These are phyloP conservation scores for Netelia inedita DNA, from an alignment of 2,888 invertebrate genomes.

Conservation along the genomic window DNA sequence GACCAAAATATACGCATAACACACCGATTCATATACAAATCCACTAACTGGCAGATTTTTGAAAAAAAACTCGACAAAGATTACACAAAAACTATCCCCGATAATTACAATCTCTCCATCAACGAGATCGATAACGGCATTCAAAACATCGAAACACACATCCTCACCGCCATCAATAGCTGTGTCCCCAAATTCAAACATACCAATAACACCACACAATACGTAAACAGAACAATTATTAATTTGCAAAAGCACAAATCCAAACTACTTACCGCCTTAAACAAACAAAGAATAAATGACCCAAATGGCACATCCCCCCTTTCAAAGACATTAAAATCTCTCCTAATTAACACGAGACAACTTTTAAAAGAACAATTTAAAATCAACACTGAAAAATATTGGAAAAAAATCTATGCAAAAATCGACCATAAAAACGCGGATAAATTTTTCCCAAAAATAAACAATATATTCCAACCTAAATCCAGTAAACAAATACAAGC, in stretches of 20 bases:
- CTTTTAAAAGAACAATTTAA: constrained; percentile 1
- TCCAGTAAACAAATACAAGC: not conserved
- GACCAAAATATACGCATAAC: not conserved
- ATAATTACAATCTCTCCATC: constrained; percentile 22
- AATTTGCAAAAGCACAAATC: constrained; percentile 49
- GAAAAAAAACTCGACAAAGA: not conserved
- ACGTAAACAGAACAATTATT: not conserved
- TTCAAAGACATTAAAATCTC: not conserved
- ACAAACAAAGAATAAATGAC: constrained; percentile 2
- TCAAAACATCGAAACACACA: not conserved
- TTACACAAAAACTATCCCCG: not conserved
- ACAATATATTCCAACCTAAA: constrained; percentile 48
- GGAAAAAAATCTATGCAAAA: constrained; percentile 11
- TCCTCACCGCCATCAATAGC: not conserved
- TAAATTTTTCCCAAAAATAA: constrained; percentile 85
- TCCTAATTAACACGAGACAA: constrained; percentile 3
- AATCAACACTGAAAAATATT: constrained; percentile 24
- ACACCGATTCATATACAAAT: constrained; percentile 26
- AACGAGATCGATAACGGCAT: constrained; percentile 2
- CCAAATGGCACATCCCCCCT: not conserved
- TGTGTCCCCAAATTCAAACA: not conserved
- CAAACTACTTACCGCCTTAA: not conserved
- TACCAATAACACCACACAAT: constrained; percentile 14
- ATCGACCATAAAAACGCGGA: constrained; percentile 35
- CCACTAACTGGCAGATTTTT: constrained; percentile 32